Conservation (phyloP, 2,797 vertebrate species). For the Dicrostonyx torquatus region DNA sequence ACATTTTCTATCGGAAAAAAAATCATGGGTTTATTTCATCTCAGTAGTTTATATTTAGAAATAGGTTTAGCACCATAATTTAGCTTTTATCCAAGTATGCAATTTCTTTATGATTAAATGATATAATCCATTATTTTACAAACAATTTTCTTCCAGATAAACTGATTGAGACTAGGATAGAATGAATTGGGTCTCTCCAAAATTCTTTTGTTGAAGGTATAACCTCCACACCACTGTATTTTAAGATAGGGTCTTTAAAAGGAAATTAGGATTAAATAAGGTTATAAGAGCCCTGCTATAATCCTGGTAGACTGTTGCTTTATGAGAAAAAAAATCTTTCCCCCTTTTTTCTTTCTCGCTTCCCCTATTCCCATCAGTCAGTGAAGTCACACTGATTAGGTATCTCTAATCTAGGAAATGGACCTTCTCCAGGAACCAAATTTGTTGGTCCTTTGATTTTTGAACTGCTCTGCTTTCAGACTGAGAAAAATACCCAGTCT, state of each 20-base stretch:
- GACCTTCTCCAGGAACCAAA: not conserved
- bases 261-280: not conserved
- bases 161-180: not conserved
- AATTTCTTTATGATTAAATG: constrained; percentile 21
- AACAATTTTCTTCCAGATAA: not conserved
- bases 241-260: not conserved
- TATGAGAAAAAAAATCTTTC: not conserved
- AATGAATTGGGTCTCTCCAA: not conserved
- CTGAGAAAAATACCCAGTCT: not conserved
- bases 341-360: not conserved
- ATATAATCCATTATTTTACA: not conserved
- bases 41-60: constrained; percentile 20
- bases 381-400: not conserved
- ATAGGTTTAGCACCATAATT: not conserved
- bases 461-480: not conserved
- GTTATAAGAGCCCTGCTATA: not conserved
- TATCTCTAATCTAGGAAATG: not conserved
- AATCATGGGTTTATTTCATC: constrained; percentile 10
- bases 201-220: not conserved
- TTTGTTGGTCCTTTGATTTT: not conserved
- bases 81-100: not conserved
- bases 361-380: not conserved
- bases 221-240: not conserved
- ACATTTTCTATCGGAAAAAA: not conserved
- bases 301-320: not conserved